Evolutionary conservation across 2,888 invertebrate genomes (phyloP).

Genomic region (Arge pagana): DNA sequence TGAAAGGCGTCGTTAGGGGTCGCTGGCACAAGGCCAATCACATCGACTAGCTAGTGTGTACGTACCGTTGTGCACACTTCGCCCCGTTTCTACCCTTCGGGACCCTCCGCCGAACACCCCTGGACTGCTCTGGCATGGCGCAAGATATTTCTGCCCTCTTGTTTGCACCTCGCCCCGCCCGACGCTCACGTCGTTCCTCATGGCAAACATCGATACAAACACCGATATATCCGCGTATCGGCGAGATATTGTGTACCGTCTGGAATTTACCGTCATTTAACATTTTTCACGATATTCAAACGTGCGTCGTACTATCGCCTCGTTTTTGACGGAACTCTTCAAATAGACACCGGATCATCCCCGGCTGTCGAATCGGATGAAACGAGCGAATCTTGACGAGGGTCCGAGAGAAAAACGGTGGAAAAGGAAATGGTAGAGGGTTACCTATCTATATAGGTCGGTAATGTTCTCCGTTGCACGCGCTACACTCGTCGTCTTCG

Average conservation of each 20-base stretch:
- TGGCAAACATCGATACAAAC: conserved; percentile 46
- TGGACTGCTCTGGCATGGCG: conserved; percentile 34
- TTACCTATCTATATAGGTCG: background rate
- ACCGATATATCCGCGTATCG: conserved; percentile 50
- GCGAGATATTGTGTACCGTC: conserved; percentile 40
- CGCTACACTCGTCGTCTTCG: too few species aligned
- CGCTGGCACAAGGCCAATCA: conserved; percentile 55
- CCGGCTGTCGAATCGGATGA: too few species aligned
- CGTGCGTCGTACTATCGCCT: conserved; percentile 7
- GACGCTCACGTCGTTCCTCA: conserved; percentile 21
- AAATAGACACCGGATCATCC: conserved; percentile 3
- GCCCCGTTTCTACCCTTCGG: conserved; percentile 25
- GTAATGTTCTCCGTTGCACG: background rate
- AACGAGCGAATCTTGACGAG: too few species aligned
- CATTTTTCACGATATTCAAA: conserved; percentile 10
- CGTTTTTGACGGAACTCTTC: conserved; percentile 10
- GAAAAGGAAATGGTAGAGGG: too few species aligned
- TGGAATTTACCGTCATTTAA: conserved; percentile 23
- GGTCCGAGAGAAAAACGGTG: too few species aligned
- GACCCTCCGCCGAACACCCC: conserved; percentile 16
- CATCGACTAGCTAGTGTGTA: conserved; percentile 54
- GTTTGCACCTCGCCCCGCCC: conserved; percentile 45
- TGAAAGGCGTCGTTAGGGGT: conserved; percentile 55
- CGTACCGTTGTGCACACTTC: conserved; percentile 38
- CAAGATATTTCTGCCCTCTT: conserved; percentile 50